Evolutionary conservation across 2,797 vertebrate genomes (phyloP), one percentile per base, ranked within the genome.

Genomic region (Phoeniculus purpureus): DNA sequence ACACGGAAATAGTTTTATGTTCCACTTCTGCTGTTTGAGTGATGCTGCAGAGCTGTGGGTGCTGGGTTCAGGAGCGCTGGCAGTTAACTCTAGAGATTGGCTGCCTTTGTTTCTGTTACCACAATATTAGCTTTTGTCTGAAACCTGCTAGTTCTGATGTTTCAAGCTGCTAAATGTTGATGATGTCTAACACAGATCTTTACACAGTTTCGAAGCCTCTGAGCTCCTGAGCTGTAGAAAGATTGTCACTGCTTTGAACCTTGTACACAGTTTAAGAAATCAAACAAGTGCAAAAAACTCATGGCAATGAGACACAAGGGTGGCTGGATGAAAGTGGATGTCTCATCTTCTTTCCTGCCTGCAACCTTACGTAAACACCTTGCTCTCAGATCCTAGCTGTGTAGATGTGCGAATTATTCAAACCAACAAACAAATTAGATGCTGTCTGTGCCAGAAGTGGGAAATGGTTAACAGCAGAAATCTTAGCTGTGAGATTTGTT

Each of bases 91-190:
- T 29, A 3, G 13, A 61, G 52, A 85, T 93, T 90, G 92, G n/a
- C 18, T 79, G 68, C 54, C 47, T 87, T 92, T 95, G 75, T 88
- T 94, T 87, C 67, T 87, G 2, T 85, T 92, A 60, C 83, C 70
- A 70, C 62, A 87, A 81, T 62, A 81, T 86, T 27, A 58, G 32
- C 22, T 88, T 82, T 75, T 85, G 76, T 87, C 73, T 86, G 47
- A 89, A 85, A 83, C 19, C 16, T 87, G 76, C 83, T 90, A 94
- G 74, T 94, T 96, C 59, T 18, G 1, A 80, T 37, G 31, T 65
- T 95, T 95, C 71, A 64, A 27, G 48, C 67, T 89, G 67, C 80
- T 96, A 82, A 96, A 95, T 90, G 91, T 81, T 92, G 86, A 95
- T 91, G 91, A 72, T 82, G 17, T 60, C 81, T 87, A 51, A 37